Evolutionary conservation across 2,113 vertebrate species (phyloP).

Genomic region (Microtus pennsylvanicus): DNA sequence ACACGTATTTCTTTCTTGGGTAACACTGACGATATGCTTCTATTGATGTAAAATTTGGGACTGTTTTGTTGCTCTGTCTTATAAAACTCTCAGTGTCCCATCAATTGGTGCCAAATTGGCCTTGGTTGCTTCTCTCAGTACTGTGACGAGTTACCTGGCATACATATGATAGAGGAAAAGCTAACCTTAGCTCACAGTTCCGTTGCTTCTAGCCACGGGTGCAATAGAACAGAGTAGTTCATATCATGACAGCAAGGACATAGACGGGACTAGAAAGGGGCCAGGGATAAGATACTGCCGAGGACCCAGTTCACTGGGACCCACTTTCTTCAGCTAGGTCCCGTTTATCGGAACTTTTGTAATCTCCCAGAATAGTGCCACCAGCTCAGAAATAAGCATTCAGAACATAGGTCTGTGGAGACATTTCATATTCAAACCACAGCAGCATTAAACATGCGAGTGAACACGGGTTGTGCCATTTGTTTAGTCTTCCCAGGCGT

Average conservation of each 20-base stretch:
- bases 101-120: background rate
- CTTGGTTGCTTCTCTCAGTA: background rate
- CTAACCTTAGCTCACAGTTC: background rate
- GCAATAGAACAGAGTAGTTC: background rate
- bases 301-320: background rate
- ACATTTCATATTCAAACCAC: background rate
- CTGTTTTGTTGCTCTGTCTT: constrained; percentile 18
- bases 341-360: background rate
- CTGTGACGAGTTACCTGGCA: background rate
- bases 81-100: constrained; percentile 20
- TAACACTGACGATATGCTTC: background rate
- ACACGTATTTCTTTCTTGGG: background rate
- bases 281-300: background rate
- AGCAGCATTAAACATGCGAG: constrained; percentile 1
- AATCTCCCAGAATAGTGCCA: background rate
- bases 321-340: background rate
- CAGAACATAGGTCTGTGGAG: background rate
- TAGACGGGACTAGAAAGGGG: background rate
- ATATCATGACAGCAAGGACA: background rate
- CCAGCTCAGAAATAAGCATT: background rate
- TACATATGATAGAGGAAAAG: background rate
- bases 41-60: background rate
- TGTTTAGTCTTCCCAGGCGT: background rate
- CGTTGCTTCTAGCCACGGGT: background rate
- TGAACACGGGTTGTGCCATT: background rate